phyloP scores from a whole-genome alignment of 1,140 invertebrate species.

The honey bee (Apis mellifera) region DNA sequence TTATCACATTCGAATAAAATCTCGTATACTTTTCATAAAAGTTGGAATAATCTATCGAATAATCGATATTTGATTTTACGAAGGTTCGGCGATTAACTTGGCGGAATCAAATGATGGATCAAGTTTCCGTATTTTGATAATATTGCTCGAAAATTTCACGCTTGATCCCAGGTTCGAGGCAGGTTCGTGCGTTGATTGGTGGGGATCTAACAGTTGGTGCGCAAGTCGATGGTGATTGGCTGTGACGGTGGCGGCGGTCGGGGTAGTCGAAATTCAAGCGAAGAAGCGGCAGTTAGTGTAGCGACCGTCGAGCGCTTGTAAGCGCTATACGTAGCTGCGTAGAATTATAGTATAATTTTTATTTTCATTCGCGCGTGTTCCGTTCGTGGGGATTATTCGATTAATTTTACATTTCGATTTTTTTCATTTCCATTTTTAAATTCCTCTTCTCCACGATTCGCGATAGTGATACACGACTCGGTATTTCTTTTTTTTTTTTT shows the following conservation, averaged over 20 bases:
- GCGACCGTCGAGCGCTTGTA: constrained; percentile 68
- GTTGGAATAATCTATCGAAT: not conserved
- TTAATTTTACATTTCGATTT: not conserved
- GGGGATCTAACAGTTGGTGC: not conserved
- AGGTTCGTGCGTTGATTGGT: not conserved
- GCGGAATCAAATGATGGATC: too few species aligned
- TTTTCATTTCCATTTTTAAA: not conserved
- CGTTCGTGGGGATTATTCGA: constrained; percentile 2
- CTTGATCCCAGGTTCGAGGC: not conserved
- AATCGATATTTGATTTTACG: not conserved
- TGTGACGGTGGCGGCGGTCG: constrained; percentile 18
- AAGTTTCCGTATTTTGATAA: not conserved
- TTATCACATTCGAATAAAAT: not conserved
- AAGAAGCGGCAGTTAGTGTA: constrained; percentile 70
- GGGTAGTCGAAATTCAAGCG: constrained; percentile 66
- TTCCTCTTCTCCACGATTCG: not conserved
- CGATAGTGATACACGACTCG: not conserved
- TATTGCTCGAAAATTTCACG: not conserved
- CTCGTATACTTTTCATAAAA: not conserved
- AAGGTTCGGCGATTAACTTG: not conserved
- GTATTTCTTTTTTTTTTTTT: not conserved
- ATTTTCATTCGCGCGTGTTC: constrained; percentile 10
- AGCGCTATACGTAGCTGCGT: constrained; percentile 69
- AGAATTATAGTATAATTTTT: constrained; percentile 62
- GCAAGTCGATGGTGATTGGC: constrained; percentile 51